These are phyloP conservation scores for Forficula auricularia DNA, from an alignment of 1,140 invertebrate species.

Conservation along the genomic window DNA sequence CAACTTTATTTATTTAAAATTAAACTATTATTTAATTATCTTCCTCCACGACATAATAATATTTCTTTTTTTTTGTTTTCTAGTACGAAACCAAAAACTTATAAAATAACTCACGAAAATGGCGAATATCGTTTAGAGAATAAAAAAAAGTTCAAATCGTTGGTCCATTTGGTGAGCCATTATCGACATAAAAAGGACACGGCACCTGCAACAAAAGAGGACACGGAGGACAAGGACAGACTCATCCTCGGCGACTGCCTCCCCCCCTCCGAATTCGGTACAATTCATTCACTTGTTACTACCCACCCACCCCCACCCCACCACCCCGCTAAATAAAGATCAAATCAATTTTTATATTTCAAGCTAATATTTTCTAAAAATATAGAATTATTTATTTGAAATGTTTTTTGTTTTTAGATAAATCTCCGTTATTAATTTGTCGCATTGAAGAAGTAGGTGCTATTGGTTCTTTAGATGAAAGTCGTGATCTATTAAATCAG, in stretches of 20 bases:
- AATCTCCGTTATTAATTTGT: slow-evolving; percentile 54
- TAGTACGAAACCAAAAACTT: slow-evolving; percentile 46
- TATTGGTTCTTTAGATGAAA: slow-evolving; percentile 28
- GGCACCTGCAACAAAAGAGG: too few species aligned
- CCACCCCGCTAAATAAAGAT: too few species aligned
- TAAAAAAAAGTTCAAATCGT: slow-evolving; percentile 34
- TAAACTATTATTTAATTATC: too few species aligned
- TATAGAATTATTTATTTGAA: slow-evolving; percentile 3
- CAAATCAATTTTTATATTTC: too few species aligned
- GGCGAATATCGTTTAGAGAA: slow-evolving; percentile 29
- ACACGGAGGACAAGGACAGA: too few species aligned
- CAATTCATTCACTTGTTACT: too few species aligned
- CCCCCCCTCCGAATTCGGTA: slow-evolving; percentile 71
- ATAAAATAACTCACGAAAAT: slow-evolving; percentile 30
- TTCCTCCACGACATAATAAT: too few species aligned
- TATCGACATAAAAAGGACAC: slow-evolving; percentile 27
- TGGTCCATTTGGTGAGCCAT: slow-evolving; percentile 39
- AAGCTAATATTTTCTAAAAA: too few species aligned
- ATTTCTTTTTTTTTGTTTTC: slow-evolving; percentile 17
- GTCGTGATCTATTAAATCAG: slow-evolving; percentile 25
- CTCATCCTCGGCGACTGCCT: slow-evolving; percentile 54
- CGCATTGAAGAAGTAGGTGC: slow-evolving; percentile 22
- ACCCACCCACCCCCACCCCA: too few species aligned
- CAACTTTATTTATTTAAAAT: too few species aligned
- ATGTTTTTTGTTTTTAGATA: slow-evolving; percentile 34